Percentiles rank a stretch among this genome's conserved stretches.
Conservation (phyloP, 2,797 vertebrate species). For the Nannoperca australis region DNA sequence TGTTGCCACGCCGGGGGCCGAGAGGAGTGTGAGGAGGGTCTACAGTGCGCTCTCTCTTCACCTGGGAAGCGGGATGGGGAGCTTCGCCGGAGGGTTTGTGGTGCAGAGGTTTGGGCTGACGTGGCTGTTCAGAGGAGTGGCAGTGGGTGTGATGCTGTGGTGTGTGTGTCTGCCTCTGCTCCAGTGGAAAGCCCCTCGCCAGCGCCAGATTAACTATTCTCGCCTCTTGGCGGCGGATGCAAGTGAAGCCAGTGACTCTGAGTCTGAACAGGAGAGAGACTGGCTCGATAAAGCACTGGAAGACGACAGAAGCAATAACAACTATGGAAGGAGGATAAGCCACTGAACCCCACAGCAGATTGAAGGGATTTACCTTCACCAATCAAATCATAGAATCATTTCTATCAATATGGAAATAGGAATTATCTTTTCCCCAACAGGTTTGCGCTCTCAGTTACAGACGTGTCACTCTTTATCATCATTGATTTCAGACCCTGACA, state of each 20-base stretch:
- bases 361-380: background rate
- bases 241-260: conserved; percentile 90
- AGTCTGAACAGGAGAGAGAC: conserved; percentile 89
- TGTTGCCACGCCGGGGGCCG: conserved; percentile 82
- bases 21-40: conserved; percentile 83
- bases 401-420: conserved; percentile 5
- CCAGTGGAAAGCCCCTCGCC: conserved; percentile 86
- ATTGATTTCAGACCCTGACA: conserved; percentile 15
- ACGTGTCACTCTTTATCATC: conserved; percentile 39
- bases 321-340: conserved; percentile 36
- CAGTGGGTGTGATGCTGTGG: conserved; percentile 82
- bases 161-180: conserved; percentile 81
- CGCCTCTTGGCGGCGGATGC: conserved; percentile 87
- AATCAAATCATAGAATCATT: background rate
- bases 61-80: conserved; percentile 86
- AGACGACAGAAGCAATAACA: conserved; percentile 80
- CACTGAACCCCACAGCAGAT: conserved; percentile 5
- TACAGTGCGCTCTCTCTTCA: conserved; percentile 76
- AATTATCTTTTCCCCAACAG: background rate
- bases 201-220: conserved; percentile 91
- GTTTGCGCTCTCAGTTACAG: background rate
- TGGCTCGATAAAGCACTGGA: conserved; percentile 93
- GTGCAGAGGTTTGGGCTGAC: conserved; percentile 78
- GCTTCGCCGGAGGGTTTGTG: conserved; percentile 85
- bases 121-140: conserved; percentile 82